A percentile compares a stretch with the other conserved stretches of the same genome.
Evolutionary conservation across 2,113 vertebrate genomes (phyloP).

Genomic region (Callopanchax toddi): DNA sequence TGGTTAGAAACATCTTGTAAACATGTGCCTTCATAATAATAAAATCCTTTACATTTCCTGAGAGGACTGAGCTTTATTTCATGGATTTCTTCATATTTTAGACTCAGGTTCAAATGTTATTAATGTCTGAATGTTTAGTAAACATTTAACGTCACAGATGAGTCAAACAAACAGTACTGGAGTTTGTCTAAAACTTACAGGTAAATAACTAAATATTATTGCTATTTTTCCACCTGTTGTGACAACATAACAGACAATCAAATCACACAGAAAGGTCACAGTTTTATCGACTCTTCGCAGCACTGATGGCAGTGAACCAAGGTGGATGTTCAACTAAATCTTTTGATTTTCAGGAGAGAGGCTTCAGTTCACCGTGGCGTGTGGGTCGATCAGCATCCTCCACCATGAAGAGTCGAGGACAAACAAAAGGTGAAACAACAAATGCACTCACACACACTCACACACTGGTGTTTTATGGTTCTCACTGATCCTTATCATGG

Average conservation of each 20-base stretch:
- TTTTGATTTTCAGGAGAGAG: slow-evolving; percentile 15
- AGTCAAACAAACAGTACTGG: slow-evolving; percentile 10
- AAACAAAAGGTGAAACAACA: slow-evolving; percentile 6
- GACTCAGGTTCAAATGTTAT: not conserved
- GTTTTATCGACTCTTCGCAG: slow-evolving; percentile 19
- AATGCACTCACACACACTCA: slow-evolving; percentile 1
- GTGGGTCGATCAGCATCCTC: not conserved
- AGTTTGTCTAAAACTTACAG: slow-evolving; percentile 9
- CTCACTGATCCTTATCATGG: slow-evolving; percentile 69
- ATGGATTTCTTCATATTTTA: not conserved
- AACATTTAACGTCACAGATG: slow-evolving; percentile 5
- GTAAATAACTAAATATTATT: not conserved
- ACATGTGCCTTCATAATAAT: no score
- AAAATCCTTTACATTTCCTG: not conserved
- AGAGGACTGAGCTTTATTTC: not conserved
- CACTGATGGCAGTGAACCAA: slow-evolving; percentile 29
- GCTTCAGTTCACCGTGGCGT: slow-evolving; percentile 19
- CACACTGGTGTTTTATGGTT: slow-evolving; percentile 3
- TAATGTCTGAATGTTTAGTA: no score
- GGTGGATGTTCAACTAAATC: not conserved
- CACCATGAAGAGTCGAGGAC: not conserved
- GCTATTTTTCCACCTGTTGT: not conserved
- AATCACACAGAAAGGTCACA: slow-evolving; percentile 39
- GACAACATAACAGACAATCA: slow-evolving; percentile 24
- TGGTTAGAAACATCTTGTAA: no score